Conservation (phyloP, 2,797 vertebrate genomes). For the Acanthornis magna region DNA sequence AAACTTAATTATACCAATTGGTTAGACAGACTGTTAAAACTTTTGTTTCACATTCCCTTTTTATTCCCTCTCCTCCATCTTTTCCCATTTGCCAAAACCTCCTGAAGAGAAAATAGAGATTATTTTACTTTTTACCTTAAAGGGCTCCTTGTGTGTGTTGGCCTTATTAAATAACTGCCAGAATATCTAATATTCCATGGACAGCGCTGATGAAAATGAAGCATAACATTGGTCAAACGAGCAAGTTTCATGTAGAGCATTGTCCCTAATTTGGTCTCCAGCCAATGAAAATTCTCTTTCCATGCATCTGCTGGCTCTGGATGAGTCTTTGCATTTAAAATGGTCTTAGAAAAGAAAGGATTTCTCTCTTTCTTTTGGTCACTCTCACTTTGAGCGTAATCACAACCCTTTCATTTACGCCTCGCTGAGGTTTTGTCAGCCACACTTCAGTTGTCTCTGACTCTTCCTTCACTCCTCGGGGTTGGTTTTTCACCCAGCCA, state of each 20-base stretch:
- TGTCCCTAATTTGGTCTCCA: slow-evolving; percentile 42
- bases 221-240: slow-evolving; percentile 56
- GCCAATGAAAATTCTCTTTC: slow-evolving; percentile 42
- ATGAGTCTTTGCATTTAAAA: slow-evolving; percentile 7
- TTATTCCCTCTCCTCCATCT: slow-evolving; percentile 52
- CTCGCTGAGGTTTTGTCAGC: neutral
- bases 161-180: slow-evolving; percentile 64
- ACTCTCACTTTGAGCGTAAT: neutral
- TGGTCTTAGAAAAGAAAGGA: neutral
- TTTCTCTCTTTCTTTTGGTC: neutral
- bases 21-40: slow-evolving; percentile 49
- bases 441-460: neutral
- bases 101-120: slow-evolving; percentile 70
- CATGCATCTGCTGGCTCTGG: neutral
- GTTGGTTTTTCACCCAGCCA: neutral
- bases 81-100: slow-evolving; percentile 59
- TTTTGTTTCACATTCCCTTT: slow-evolving; percentile 56
- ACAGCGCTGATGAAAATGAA: slow-evolving; percentile 60
- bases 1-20: slow-evolving; percentile 64
- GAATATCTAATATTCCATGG: slow-evolving; percentile 65
- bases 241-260: neutral
- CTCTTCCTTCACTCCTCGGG: neutral
- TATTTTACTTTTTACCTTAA: slow-evolving; percentile 70
- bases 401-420: neutral
- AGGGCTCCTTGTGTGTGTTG: slow-evolving; percentile 56